Evolutionary conservation across 2,113 vertebrate species (phyloP).

Genomic region (Erythrolamprus reginae): DNA sequence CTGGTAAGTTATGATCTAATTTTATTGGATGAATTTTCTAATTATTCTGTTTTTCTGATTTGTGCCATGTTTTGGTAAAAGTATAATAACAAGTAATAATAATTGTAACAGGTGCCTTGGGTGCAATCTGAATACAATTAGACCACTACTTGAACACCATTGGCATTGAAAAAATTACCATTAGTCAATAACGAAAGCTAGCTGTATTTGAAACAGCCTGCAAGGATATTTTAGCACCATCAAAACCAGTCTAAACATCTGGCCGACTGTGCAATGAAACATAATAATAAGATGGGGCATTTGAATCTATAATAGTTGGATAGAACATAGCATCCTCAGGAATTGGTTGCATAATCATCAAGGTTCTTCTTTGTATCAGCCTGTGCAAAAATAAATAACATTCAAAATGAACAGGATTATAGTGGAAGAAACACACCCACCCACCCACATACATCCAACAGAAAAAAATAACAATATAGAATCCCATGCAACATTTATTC

Average conservation of each 20-base stretch:
- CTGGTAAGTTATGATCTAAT: not conserved
- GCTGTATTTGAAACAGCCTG: not conserved
- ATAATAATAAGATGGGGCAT: not conserved
- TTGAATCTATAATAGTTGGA: not conserved
- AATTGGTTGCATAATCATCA: not conserved
- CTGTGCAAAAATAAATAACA: not conserved
- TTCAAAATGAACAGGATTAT: not conserved
- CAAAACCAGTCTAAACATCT: too few species aligned
- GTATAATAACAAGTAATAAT: not conserved
- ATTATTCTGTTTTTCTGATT: not conserved
- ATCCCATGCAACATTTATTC: not conserved
- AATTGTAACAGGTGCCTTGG: not conserved
- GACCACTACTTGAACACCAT: not conserved
- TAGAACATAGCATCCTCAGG: not conserved
- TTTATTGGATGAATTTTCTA: not conserved
- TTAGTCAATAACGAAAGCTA: not conserved
- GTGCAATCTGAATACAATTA: not conserved
- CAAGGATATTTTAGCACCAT: too few species aligned
- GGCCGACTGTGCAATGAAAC: not conserved
- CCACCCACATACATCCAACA: not conserved
- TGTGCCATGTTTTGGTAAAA: not conserved
- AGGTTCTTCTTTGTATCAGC: not conserved
- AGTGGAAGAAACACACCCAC: not conserved
- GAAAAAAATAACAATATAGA: not conserved
- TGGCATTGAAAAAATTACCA: not conserved